phyloP scores from a whole-genome alignment of 2,888 invertebrate genomes.

The Hyalella azteca region DNA sequence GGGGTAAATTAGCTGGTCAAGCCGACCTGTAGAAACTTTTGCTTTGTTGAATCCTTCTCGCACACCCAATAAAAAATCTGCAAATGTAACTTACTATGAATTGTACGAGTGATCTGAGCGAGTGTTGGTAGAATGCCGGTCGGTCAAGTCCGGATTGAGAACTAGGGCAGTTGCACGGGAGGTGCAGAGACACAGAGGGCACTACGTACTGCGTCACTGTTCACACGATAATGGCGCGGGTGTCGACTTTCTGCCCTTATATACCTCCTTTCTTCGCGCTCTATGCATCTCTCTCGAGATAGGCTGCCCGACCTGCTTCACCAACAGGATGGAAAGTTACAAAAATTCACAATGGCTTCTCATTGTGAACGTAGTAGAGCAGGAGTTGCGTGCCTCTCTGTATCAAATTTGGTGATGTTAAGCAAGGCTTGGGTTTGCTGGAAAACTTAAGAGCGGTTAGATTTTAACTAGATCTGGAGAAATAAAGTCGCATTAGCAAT shows the following conservation, averaged over 20 bases:
- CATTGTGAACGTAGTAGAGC: too few relatives aligned
- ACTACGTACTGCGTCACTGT: constrained; percentile 21
- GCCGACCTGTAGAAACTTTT: too few relatives aligned
- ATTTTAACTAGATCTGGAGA: too few relatives aligned
- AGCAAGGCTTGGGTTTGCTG: too few relatives aligned
- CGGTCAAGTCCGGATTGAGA: constrained; percentile 3
- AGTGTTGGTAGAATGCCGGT: constrained; percentile 1
- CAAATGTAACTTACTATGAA: constrained; percentile 1
- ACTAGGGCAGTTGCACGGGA: background rate
- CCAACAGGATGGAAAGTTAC: background rate
- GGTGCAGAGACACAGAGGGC: constrained; percentile 1
- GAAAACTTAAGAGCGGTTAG: too few relatives aligned
- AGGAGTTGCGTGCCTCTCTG: too few relatives aligned
- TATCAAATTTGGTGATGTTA: too few relatives aligned
- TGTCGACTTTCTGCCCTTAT: background rate
- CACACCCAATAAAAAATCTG: background rate
- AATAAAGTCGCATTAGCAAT: too few relatives aligned
- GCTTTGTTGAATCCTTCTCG: background rate
- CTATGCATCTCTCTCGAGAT: background rate
- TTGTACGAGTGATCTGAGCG: constrained; percentile 15
- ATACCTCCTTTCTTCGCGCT: constrained; percentile 20
- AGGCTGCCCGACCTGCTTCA: background rate
- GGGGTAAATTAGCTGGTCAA: too few relatives aligned
- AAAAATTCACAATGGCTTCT: too few relatives aligned
- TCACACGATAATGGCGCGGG: constrained; percentile 20